A percentile compares a stretch with the other conserved stretches of the same genome.
phyloP scores from a whole-genome alignment of 2,113 vertebrate species.

The Manacus vitellinus region DNA sequence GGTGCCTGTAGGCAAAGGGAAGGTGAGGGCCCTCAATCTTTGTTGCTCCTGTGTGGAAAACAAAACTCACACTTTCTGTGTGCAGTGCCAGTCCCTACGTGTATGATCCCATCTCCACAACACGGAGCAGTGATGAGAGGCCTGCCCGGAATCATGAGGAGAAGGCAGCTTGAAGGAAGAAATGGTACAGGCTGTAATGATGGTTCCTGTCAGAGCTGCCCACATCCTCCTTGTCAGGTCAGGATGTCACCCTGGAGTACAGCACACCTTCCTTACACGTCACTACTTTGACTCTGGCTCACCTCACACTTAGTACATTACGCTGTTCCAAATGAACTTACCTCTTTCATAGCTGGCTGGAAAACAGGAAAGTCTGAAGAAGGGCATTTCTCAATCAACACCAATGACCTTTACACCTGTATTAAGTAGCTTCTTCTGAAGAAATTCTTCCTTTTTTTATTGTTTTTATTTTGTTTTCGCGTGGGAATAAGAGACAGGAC shows the following conservation, averaged over 20 bases:
- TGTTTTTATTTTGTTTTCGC: background rate
- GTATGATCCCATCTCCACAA: background rate
- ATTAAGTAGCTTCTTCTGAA: background rate
- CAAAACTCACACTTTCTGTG: background rate
- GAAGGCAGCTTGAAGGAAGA: background rate
- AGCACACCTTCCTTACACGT: background rate
- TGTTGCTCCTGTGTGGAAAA: background rate
- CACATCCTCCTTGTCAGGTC: background rate
- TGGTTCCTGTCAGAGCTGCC: background rate
- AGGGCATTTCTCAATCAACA: background rate
- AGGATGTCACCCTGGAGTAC: background rate
- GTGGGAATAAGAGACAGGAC: background rate
- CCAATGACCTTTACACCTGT: background rate
- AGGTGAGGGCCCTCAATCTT: background rate
- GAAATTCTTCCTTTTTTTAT: background rate
- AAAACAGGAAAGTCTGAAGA: background rate
- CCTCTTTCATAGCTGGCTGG: background rate
- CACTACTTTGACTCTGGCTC: background rate
- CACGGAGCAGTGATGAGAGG: rapidly evolving
- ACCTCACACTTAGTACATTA: background rate
- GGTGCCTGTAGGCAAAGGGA: background rate
- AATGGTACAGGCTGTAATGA: background rate
- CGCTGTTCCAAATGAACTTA: background rate
- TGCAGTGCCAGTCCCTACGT: background rate
- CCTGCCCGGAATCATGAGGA: background rate